phyloP scores from a whole-genome alignment of 2,888 invertebrate genomes.

The Cremastinae sp. region DNA sequence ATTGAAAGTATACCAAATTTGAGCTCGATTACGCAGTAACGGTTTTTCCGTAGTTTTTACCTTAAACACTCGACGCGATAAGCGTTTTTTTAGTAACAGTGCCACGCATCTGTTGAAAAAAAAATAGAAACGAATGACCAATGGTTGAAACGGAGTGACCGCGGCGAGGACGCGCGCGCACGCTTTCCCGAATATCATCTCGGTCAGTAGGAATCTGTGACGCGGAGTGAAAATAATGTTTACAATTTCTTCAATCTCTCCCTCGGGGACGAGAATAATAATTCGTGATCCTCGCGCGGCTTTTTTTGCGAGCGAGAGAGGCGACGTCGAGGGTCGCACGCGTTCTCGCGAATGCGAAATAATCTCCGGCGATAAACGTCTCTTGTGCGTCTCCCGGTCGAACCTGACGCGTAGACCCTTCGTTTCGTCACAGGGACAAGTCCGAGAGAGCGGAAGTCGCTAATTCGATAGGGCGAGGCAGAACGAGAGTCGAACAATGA shows the following conservation, averaged over 20 bases:
- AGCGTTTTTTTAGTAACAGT: slow-evolving; percentile 28
- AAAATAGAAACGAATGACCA: too few species aligned
- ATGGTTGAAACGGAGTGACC: neutral
- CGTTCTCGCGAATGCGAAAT: slow-evolving; percentile 15
- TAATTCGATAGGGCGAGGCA: slow-evolving; percentile 40
- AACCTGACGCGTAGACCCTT: neutral
- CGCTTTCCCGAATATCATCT: slow-evolving; percentile 67
- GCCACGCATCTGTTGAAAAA: slow-evolving; percentile 2
- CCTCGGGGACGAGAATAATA: slow-evolving; percentile 24
- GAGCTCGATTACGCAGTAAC: too few species aligned
- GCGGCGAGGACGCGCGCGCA: slow-evolving; percentile 55
- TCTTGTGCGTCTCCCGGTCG: slow-evolving; percentile 28
- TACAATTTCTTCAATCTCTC: slow-evolving; percentile 12
- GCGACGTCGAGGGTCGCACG: neutral
- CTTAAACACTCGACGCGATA: too few species aligned
- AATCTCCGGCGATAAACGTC: slow-evolving; percentile 33
- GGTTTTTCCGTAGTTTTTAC: too few species aligned
- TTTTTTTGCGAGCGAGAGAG: neutral
- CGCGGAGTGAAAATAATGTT: slow-evolving; percentile 73
- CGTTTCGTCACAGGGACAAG: slow-evolving; percentile 35
- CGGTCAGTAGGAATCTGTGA: slow-evolving; percentile 78
- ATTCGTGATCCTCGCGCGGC: neutral
- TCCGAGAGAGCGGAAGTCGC: slow-evolving; percentile 38
- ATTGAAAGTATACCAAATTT: too few species aligned
- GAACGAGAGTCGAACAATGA: slow-evolving; percentile 6